These are phyloP conservation scores for Cryptosula pallasiana DNA, from an alignment of 2,888 invertebrate species.

Conservation along the genomic window DNA sequence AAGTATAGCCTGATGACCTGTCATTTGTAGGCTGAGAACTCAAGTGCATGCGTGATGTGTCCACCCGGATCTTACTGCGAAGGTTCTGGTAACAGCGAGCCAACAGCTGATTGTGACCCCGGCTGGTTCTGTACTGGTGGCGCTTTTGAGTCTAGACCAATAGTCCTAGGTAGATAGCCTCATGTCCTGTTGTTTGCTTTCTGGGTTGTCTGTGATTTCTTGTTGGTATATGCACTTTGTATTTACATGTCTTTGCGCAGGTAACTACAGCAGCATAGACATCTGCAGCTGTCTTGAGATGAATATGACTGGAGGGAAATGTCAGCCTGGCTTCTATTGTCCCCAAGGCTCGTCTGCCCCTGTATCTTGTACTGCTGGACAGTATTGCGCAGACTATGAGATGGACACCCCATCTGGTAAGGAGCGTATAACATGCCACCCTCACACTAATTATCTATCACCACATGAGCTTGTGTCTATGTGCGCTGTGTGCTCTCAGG, in stretches of 20 bases:
- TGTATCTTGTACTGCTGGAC: slow-evolving; percentile 35
- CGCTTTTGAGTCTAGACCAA: slow-evolving; percentile 35
- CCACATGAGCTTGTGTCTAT: slow-evolving; percentile 16
- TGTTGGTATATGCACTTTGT: not conserved
- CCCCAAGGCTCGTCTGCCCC: slow-evolving; percentile 40
- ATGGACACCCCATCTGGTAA: slow-evolving; percentile 40
- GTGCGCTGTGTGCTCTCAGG: too few relatives aligned
- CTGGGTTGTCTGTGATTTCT: not conserved
- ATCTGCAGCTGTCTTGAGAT: slow-evolving; percentile 41
- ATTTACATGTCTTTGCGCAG: slow-evolving; percentile 30
- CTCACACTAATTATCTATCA: slow-evolving; percentile 11
- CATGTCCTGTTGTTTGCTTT: not conserved
- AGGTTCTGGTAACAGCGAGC: slow-evolving; percentile 33
- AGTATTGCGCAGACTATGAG: slow-evolving; percentile 43
- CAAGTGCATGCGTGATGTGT: slow-evolving; percentile 37
- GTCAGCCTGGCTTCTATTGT: slow-evolving; percentile 46
- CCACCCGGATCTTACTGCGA: slow-evolving; percentile 43
- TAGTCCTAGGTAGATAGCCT: slow-evolving; percentile 34
- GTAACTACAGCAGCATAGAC: slow-evolving; percentile 42
- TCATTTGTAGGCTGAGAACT: slow-evolving; percentile 28
- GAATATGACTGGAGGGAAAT: slow-evolving; percentile 45
- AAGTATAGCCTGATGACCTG: too few relatives aligned
- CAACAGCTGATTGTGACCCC: slow-evolving; percentile 39
- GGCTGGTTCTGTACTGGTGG: slow-evolving; percentile 50
- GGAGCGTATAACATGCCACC: not conserved